phyloP scores from a whole-genome alignment of 2,888 invertebrate species.

The Microchrysa polita region DNA sequence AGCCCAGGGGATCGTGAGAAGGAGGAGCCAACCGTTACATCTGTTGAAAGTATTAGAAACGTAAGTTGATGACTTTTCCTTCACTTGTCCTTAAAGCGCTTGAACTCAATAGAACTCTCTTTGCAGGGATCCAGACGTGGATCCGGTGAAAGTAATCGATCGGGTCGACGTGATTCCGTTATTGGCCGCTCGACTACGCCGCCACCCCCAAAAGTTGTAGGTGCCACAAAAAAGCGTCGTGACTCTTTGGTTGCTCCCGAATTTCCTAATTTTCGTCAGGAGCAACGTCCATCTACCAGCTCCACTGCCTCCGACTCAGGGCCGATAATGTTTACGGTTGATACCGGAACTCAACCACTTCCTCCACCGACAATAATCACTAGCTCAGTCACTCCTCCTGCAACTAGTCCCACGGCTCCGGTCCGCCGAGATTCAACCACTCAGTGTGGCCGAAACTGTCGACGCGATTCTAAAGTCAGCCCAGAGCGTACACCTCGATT shows the following conservation, averaged over 20 bases:
- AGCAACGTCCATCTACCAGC: slow-evolving; percentile 76
- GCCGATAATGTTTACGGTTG: slow-evolving; percentile 67
- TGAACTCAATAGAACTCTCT: background rate
- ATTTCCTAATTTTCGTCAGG: slow-evolving; percentile 67
- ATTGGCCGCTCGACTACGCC: slow-evolving; percentile 66
- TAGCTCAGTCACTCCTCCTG: slow-evolving; percentile 84
- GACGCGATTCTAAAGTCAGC: slow-evolving; percentile 76
- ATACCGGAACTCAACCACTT: slow-evolving; percentile 71
- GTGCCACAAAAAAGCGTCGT: slow-evolving; percentile 71
- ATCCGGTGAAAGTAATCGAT: slow-evolving; percentile 74
- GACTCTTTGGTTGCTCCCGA: slow-evolving; percentile 68
- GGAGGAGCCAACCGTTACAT: slow-evolving; percentile 51
- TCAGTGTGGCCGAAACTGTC: slow-evolving; percentile 76
- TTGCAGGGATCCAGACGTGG: slow-evolving; percentile 67
- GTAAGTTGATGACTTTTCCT: slow-evolving; percentile 47
- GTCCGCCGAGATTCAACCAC: slow-evolving; percentile 84
- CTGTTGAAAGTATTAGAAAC: slow-evolving; percentile 51
- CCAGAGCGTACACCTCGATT: slow-evolving; percentile 72
- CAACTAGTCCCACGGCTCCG: slow-evolving; percentile 79
- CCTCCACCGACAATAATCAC: slow-evolving; percentile 83
- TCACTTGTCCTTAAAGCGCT: background rate
- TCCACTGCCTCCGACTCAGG: slow-evolving; percentile 79
- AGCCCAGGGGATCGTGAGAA: slow-evolving; percentile 65
- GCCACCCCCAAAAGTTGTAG: slow-evolving; percentile 69
- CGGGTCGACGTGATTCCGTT: slow-evolving; percentile 76